Base-by-base conservation (phyloP, 2,888 invertebrate genomes). In the Bombyx huttoni region DNA sequence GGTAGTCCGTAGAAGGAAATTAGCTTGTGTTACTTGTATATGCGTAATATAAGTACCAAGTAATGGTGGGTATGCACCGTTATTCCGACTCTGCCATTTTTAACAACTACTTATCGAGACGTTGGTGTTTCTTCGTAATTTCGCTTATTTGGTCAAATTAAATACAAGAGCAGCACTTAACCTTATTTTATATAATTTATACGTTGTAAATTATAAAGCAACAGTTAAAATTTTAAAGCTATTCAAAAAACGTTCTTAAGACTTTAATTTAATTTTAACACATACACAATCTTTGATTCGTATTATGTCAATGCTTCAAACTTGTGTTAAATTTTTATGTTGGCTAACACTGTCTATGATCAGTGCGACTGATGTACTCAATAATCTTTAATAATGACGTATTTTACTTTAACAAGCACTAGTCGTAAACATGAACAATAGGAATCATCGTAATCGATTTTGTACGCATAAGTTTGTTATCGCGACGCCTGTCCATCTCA, bases 21-120 rank as follows among this genome's bases (percentile, higher is more conserved):
- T 75, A 75, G 67, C 71, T 74, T 71, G 68, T 75, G 74, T 73
- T 65, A 73, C 71, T 72, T 69, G 68, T 68, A 65, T 66, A 65
- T 76, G 76, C 69, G 72, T 71, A 78, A 73, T 70, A 64, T 69
- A 69, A 53, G 58, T 56, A 60, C 65, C 63, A 63, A 69, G 73
- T 78, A 74, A 72, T 76, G 69, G 76, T 71, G 65, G 68, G 76
- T 76, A 76, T 63, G 70, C 79, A 75, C 83, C 79, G 84, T 82
- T 82, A 81, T 53, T 52, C 59, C 68, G 68, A 70, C 67, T 65
- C 70, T 69, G 75, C 70, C 73, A 67, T 76, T 78, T 73, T 77
- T 71, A 70, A 68, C 63, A 63, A 63, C 70, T 64, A 70, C 70
- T 70, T 72, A 72, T 65, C 62, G 65, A 63, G 62, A 62, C 62